These are phyloP conservation scores for Novumbra hubbsi DNA, from an alignment of 2,797 vertebrate species.

Conservation along the genomic window DNA sequence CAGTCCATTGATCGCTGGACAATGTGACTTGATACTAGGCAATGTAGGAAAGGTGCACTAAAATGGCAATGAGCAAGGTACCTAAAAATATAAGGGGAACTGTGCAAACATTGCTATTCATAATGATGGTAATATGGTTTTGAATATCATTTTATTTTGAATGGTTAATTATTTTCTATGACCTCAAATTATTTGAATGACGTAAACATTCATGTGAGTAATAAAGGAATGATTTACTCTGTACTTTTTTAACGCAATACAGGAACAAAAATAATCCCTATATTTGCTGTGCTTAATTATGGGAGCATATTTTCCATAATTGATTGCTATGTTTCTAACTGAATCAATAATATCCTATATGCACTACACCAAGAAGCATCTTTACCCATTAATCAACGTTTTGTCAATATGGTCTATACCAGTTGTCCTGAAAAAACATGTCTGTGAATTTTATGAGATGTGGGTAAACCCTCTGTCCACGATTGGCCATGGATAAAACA, in stretches of 20 bases:
- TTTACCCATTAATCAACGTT: background rate
- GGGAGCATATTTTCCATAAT: background rate
- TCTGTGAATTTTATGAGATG: background rate
- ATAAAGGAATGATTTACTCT: background rate
- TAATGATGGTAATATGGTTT: background rate
- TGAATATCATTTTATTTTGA: background rate
- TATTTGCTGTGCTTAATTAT: background rate
- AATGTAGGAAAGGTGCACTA: background rate
- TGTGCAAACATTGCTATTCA: background rate
- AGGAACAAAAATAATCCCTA: background rate
- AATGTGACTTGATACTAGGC: background rate
- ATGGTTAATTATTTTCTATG: background rate
- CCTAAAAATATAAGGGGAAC: background rate
- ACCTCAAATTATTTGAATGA: background rate
- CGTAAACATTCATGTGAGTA: background rate
- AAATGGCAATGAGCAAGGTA: background rate
- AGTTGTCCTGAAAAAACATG: background rate
- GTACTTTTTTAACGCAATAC: background rate
- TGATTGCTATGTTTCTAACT: background rate
- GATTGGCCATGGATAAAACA: constrained; percentile 15
- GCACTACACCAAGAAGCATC: background rate
- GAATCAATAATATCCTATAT: background rate
- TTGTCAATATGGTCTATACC: background rate
- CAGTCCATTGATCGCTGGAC: constrained; percentile 9
- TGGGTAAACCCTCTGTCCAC: background rate